A percentile compares a stretch with the other conserved stretches of the same genome.
Evolutionary conservation across 2,113 vertebrate species (phyloP).

Genomic region (Irena cyanogastra): DNA sequence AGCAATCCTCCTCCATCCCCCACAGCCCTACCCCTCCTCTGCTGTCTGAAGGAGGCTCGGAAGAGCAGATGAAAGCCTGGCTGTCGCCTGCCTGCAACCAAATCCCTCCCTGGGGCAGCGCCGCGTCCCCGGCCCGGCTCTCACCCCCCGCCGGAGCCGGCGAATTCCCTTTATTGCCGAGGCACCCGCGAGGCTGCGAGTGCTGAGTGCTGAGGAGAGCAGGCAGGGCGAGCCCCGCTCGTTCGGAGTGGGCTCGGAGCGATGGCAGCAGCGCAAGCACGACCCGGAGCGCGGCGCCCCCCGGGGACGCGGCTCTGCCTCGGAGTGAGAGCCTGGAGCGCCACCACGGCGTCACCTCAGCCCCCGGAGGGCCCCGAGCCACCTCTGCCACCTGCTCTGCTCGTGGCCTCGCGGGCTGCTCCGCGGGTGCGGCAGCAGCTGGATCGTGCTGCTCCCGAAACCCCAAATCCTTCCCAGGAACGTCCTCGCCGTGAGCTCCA

Average conservation of each 20-base stretch:
- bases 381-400: neutral
- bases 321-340: neutral
- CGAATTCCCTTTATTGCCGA: neutral
- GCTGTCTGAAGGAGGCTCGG: constrained; percentile 24
- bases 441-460: neutral
- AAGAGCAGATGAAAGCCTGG: constrained; percentile 61
- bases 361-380: neutral
- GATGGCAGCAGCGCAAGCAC: neutral
- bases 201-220: neutral
- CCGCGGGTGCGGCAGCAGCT: neutral
- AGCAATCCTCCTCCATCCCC: constrained; percentile 39
- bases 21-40: neutral
- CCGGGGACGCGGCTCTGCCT: neutral
- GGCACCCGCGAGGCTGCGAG: too few species aligned
- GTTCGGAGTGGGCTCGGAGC: neutral
- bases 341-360: rapidly evolving
- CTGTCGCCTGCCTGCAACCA: constrained; percentile 44
- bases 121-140: neutral
- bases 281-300: neutral
- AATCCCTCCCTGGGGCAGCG: neutral
- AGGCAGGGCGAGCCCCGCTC: neutral
- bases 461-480: neutral
- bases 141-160: neutral
- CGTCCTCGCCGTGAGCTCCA: rapidly evolving
- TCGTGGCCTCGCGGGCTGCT: too few species aligned